Evolutionary conservation across 2,797 vertebrate genomes (phyloP).

Genomic region (Clarias pachynema): DNA sequence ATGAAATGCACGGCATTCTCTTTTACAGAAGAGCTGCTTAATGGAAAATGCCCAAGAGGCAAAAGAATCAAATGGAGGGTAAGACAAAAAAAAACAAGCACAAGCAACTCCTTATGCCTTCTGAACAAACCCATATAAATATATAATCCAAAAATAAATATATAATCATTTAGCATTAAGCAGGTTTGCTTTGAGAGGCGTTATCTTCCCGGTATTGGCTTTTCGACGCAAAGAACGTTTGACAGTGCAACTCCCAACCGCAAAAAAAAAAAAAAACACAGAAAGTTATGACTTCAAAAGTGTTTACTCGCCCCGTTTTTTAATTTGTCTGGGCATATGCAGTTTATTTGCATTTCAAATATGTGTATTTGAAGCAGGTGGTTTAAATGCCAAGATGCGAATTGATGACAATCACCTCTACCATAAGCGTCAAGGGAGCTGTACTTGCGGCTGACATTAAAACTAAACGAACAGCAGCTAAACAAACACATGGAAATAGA

Average conservation of each 20-base stretch:
- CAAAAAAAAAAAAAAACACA: slow-evolving; percentile 50
- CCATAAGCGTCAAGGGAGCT: slow-evolving; percentile 67
- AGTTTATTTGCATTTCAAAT: slow-evolving; percentile 85
- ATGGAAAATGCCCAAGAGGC: slow-evolving; percentile 70
- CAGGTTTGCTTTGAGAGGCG: slow-evolving; percentile 61
- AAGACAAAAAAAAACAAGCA: slow-evolving; percentile 53
- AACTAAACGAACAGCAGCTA: slow-evolving; percentile 72
- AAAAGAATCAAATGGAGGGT: slow-evolving; percentile 65
- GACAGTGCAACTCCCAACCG: slow-evolving; percentile 66
- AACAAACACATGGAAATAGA: slow-evolving; percentile 74
- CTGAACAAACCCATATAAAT: slow-evolving; percentile 70
- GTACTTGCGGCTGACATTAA: slow-evolving; percentile 77
- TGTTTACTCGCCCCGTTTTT: slow-evolving; percentile 67
- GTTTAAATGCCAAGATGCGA: slow-evolving; percentile 83
- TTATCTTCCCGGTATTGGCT: slow-evolving; percentile 62
- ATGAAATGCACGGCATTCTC: slow-evolving; percentile 44
- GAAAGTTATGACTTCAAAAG: slow-evolving; percentile 74
- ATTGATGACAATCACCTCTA: slow-evolving; percentile 80
- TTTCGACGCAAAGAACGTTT: slow-evolving; percentile 64
- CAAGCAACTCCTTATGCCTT: slow-evolving; percentile 48
- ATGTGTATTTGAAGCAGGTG: slow-evolving; percentile 77
- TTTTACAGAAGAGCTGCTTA: slow-evolving; percentile 54
- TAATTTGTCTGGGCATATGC: slow-evolving; percentile 76
- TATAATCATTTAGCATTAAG: slow-evolving; percentile 63
- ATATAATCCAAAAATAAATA: slow-evolving; percentile 71